Base-by-base conservation (phyloP, 2,113 vertebrate genomes). In the Dryoscopus gambensis region DNA sequence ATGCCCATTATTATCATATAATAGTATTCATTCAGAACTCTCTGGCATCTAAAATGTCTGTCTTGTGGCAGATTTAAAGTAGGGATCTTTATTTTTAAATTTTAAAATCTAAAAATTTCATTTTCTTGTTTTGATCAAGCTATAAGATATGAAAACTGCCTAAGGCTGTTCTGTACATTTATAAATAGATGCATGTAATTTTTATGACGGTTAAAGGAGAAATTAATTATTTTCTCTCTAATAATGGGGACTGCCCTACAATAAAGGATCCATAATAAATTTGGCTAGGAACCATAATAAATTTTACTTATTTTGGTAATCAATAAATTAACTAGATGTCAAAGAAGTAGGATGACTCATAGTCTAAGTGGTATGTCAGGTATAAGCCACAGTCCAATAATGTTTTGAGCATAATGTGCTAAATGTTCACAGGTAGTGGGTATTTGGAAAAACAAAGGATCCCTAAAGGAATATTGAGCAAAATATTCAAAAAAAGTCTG, bases 31-130 rank as follows among this genome's bases (percentile, higher is more conserved):
- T 85, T 90, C 94, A 70, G 60, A 95, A 74, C 35, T 88, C 89
- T 93, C 65, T 96, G 60, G 92, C 78, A 88, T 96, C 80, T 97
- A 81, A 91, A 95, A 89, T 95, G 92, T 92, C 69, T 96, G 86
- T 94, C 56, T 89, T 93, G 84, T 95, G 94, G 81, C 49, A 59
- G 78, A 60, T 67, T 55, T 80, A 71, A 96, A 95, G 82, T 88
- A 96, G 85, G 83, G 71, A 65, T 71, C 50, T 63, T 93, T 96
- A 31, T 59, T 85, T 90, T 73, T 60, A 82, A 56, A n/a, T 71
- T 91, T 71, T 53, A 82, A 74, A 92, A 91, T 89, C 59, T 83
- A 52, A 19, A 95, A 47, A 92, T 93, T 88, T 96, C 13, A 33
- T 21, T 90, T 84, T 69, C n/a, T 3, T 65, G 19, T 69, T 56